Conservation (phyloP, 2,888 invertebrate genomes). For the Drosophila phalerata region DNA sequence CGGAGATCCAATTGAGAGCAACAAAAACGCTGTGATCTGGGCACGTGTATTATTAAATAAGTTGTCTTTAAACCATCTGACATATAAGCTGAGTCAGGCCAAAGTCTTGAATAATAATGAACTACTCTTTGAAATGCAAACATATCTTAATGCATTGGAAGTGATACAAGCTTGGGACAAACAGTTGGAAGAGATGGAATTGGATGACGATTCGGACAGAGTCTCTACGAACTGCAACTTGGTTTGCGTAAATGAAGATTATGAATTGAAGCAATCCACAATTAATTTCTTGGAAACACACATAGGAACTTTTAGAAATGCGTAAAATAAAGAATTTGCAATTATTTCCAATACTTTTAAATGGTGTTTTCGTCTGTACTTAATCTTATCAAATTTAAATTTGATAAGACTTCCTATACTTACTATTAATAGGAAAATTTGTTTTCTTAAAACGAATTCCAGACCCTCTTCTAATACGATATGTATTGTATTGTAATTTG, state of each 20-base stretch:
- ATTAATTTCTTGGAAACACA: background rate
- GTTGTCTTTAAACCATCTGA: slow-evolving; percentile 21
- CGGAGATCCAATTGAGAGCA: rapidly evolving
- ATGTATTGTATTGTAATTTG: background rate
- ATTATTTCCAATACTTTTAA: background rate
- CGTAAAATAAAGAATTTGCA: background rate
- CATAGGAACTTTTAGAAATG: background rate
- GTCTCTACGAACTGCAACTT: background rate
- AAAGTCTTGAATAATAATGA: background rate
- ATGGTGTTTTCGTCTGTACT: background rate
- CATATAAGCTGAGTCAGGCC: slow-evolving; percentile 32
- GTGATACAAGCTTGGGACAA: slow-evolving; percentile 17
- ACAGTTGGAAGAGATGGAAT: background rate
- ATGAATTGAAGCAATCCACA: slow-evolving; percentile 24
- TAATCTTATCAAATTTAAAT: slow-evolving; percentile 43
- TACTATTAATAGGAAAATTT: background rate
- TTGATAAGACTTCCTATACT: background rate
- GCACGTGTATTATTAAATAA: slow-evolving; percentile 13
- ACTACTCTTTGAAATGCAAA: slow-evolving; percentile 49
- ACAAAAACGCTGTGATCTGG: background rate
- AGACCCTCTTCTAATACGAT: background rate
- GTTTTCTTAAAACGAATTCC: background rate
- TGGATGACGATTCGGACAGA: background rate
- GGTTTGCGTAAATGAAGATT: slow-evolving; percentile 26
- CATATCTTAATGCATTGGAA: slow-evolving; percentile 15